Base-by-base conservation (phyloP, 2,888 invertebrate genomes). In the Phoronis australis region DNA sequence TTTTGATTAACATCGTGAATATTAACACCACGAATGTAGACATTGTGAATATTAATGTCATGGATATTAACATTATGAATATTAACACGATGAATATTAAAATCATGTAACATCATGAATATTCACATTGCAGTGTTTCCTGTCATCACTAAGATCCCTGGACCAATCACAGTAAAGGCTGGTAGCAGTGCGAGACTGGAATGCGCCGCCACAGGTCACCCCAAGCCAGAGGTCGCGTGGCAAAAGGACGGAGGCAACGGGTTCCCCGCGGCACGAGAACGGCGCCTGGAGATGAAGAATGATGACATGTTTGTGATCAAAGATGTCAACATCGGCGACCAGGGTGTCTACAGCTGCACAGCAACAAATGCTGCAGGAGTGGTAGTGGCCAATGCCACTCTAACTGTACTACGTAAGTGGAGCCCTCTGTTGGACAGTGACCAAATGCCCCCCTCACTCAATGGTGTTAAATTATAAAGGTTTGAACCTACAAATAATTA, bases 261-360 rank as follows among this genome's bases (percentile, higher is more conserved):
- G 50, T 95, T 96, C 75, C 94, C 94, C 5, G 95, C 96, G 4
- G 95, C 95, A 6, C 83, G 88, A 61, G 94, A 96, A 75, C 83
- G 94, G 40, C 82, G 95, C 35, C 88, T 96, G 86, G 88, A 90
- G 78, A 88, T 92, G 84, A 88, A 90, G 0, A 84, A 85, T 26
- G 94, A 95, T 71, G 90, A 93, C 74, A 85, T 88, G 1, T 90
- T 94, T 73, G 90, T 92, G 70, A 95, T 96, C 62, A 84, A 90
- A n/a, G 86, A 90, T 78, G 90, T 90, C 22, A 91, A 90, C 75
- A 83, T 86, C 0, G 83, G 84, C 31, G 96, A 96, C 71, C 87
- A 88, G 78, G 96, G 96, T 0, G 82, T 90, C 26, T 96, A 96
- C 73, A 92, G 90, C 45, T 96, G 95, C 78, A 91, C 87, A 5